phyloP scores from a whole-genome alignment of 2,888 invertebrate genomes.

The Lapara coniferarum region DNA sequence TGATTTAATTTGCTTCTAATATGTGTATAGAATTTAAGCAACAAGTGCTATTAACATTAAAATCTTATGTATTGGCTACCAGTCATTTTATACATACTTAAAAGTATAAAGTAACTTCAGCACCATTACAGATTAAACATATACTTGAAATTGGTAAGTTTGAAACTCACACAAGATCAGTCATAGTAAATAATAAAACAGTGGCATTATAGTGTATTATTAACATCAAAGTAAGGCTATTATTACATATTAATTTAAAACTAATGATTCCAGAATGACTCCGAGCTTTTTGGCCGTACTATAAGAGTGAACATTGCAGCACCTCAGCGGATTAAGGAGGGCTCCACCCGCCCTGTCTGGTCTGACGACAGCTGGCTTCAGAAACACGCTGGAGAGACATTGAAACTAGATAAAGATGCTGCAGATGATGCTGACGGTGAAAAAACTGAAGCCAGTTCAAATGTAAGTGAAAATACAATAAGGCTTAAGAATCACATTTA shows the following conservation, averaged over 20 bases:
- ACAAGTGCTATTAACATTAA: no score
- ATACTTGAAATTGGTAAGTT: no score
- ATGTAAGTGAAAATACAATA: conserved; percentile 42
- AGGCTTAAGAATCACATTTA: no score
- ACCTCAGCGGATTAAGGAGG: conserved; percentile 98
- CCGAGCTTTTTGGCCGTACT: conserved; percentile 98
- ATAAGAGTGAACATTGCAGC: conserved; percentile 98
- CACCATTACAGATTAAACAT: no score
- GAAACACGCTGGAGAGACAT: conserved; percentile 96
- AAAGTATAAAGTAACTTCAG: no score
- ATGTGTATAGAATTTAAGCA: no score
- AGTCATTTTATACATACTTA: no score
- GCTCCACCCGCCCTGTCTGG: conserved; percentile 98
- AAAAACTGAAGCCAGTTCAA: conserved; percentile 44
- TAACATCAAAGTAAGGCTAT: background rate
- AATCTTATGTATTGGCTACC: no score
- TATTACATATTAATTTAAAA: background rate
- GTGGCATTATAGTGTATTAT: no score
- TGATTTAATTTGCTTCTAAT: no score
- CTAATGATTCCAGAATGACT: conserved; percentile 91
- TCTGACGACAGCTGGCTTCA: conserved; percentile 99
- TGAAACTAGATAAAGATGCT: conserved; percentile 77
- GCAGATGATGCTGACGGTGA: conserved; percentile 60
- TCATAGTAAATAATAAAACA: no score
- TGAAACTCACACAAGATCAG: no score